These are phyloP conservation scores for Siniperca knerii DNA, from an alignment of 2,113 vertebrate genomes.

Conservation along the genomic window DNA sequence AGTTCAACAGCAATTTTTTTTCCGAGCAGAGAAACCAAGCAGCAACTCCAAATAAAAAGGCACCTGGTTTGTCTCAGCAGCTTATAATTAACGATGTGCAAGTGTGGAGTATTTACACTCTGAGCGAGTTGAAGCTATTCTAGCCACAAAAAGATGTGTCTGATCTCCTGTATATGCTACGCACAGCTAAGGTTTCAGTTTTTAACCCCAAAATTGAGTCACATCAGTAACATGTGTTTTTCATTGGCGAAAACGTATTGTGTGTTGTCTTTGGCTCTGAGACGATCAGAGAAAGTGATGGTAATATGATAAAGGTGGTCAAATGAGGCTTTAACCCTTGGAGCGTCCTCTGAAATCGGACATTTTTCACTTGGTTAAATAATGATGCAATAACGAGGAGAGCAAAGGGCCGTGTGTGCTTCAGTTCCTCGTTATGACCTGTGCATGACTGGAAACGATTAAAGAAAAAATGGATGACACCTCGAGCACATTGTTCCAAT, in stretches of 20 bases:
- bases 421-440: constrained; percentile 60
- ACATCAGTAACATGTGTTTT: constrained; percentile 77
- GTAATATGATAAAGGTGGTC: constrained; percentile 77
- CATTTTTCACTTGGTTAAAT: constrained; percentile 64
- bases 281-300: constrained; percentile 70
- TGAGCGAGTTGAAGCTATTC: constrained; percentile 49
- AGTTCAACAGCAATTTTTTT: constrained; percentile 44
- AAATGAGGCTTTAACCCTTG: constrained; percentile 61
- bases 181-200: constrained; percentile 69
- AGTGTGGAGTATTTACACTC: constrained; percentile 57
- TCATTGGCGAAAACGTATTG: constrained; percentile 70
- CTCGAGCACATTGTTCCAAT: constrained; percentile 56
- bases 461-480: constrained; percentile 60
- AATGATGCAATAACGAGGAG: constrained; percentile 65
- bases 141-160: constrained; percentile 56
- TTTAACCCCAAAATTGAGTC: constrained; percentile 73
- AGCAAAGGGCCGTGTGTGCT: constrained; percentile 21
- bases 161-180: constrained; percentile 65
- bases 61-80: constrained; percentile 73
- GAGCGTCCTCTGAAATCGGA: constrained; percentile 62
- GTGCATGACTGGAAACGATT: constrained; percentile 60
- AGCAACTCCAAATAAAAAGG: constrained; percentile 43
- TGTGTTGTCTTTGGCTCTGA: constrained; percentile 78
- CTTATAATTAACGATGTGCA: constrained; percentile 59
- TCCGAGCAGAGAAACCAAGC: constrained; percentile 41